Evolutionary conservation across 2,797 vertebrate genomes (phyloP).

Genomic region (Cephalopachus bancanus): DNA sequence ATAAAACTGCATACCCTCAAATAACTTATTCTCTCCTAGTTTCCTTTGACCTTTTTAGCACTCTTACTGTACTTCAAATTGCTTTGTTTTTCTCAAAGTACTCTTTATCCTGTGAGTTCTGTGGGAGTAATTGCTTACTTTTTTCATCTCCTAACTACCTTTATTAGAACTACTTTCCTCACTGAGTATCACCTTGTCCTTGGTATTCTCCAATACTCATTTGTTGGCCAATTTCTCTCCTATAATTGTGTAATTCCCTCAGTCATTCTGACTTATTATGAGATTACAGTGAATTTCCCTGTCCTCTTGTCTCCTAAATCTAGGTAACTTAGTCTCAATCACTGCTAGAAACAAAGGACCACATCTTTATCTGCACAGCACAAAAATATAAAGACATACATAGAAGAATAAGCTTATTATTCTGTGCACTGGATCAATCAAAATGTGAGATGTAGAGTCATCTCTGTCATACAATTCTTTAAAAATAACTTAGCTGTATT

Average conservation of each 20-base stretch:
- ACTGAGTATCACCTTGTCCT: not conserved
- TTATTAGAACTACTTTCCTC: not conserved
- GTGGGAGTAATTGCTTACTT: not conserved
- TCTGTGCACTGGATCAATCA: not conserved
- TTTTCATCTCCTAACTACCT: not conserved
- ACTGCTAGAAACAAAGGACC: not conserved
- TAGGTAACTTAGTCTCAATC: not conserved
- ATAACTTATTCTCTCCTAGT: not conserved
- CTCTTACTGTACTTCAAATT: not conserved
- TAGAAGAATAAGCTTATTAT: not conserved
- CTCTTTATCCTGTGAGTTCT: not conserved
- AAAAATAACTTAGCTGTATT: not conserved
- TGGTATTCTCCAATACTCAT: not conserved
- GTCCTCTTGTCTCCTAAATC: not conserved
- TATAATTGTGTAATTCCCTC: not conserved
- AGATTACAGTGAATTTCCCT: not conserved
- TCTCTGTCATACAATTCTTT: not conserved
- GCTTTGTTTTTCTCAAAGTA: not conserved
- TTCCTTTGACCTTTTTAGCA: not conserved
- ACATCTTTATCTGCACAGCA: not conserved
- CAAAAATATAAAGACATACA: not conserved
- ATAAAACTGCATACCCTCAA: too few species aligned
- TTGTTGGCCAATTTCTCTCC: not conserved
- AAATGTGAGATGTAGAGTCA: not conserved
- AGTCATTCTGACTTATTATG: not conserved